Evolutionary conservation across 2,113 vertebrate species (phyloP), one percentile per base, ranked within the genome.

Genomic region (Thryonomys swinderianus): DNA sequence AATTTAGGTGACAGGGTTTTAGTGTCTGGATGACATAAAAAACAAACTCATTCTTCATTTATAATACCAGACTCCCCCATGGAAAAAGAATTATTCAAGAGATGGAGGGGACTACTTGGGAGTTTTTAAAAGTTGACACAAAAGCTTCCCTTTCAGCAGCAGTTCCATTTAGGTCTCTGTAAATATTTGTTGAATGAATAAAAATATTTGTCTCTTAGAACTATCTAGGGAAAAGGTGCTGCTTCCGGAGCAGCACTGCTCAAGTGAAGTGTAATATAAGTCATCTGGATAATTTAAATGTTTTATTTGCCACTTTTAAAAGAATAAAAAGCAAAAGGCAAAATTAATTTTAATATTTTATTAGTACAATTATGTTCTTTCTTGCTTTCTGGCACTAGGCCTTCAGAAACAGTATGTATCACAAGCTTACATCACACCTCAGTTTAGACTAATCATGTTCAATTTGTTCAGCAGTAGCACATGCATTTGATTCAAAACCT

Each of bases 161-260:
- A 85, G 51, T 45, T 95, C 97, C 57, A 90, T 51, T 91, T 93
- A 93, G n/a, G 48, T 30, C 51, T 95, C 82, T 53, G 48, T 61
- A 95, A 93, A 92, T 71, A 93, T 40, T 62, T 92, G 82, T 18
- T 73, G 71, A 97, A 94, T 92, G 80, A 81, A 86, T 42, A 85
- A 96, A 85, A 95, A 96, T 91, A 51, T 95, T 94, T 89, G 82
- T 89, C 80, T 97, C 71, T 78, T 86, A 79, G 90, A 97, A 82
- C 51, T 87, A 85, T 40, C 74, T 90, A 42, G 62, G 40, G 53
- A 93, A 64, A 14, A 91, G 79, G 62, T 86, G 86, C n/a, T 85
- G 61, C 67, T 81, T 93, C 67, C 55, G 67, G 57, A 84, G 57
- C 27, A 71, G 81, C 76, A 84, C 85, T 37, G 18, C 32, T 20